These are phyloP conservation scores for Portunus trituberculatus DNA, from an alignment of 1,140 invertebrate species.

Conservation along the genomic window DNA sequence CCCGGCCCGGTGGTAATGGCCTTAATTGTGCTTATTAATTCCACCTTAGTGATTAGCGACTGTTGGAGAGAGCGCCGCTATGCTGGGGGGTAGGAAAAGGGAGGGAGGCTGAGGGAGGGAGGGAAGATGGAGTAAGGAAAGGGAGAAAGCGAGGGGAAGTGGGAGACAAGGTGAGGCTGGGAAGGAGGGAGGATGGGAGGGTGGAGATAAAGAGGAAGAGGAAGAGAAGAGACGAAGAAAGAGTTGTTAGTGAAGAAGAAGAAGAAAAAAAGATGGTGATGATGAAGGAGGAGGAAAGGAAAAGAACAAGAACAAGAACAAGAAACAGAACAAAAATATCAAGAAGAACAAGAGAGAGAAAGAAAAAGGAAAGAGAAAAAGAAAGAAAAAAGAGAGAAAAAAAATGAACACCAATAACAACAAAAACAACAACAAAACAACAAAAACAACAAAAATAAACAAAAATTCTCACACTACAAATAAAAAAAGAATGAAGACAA, in stretches of 20 bases:
- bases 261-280: background rate
- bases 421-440: background rate
- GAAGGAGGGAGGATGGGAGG: background rate
- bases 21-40: background rate
- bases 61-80: background rate
- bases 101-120: too few species aligned
- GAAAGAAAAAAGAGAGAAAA: background rate
- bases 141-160: background rate
- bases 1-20: background rate
- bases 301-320: background rate
- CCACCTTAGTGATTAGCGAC: background rate
- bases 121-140: background rate
- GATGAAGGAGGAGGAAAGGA: background rate
- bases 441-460: too few species aligned
- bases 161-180: background rate
- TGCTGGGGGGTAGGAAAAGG: background rate
- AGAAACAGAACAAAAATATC: background rate
- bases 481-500: background rate
- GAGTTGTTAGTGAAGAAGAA: too few species aligned
- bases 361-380: background rate
- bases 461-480: too few species aligned
- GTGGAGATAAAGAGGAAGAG: background rate
- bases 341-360: background rate
- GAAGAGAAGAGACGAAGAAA: background rate
- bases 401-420: background rate